Percentiles rank a stretch among this genome's conserved stretches.
These are phyloP conservation scores for Oncorhynchus masou DNA, from an alignment of 2,113 vertebrate species.

Conservation along the genomic window DNA sequence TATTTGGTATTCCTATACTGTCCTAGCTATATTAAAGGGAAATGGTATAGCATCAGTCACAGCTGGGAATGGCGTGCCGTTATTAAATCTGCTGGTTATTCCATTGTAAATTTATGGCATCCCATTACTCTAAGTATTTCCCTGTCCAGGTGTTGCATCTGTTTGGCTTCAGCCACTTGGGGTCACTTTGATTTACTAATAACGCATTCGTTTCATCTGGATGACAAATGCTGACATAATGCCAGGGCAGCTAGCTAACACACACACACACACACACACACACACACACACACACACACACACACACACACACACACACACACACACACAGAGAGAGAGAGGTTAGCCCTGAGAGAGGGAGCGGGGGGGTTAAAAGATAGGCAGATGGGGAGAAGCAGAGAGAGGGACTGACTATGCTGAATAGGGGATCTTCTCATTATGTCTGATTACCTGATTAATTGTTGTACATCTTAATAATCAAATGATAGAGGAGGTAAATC, in stretches of 20 bases:
- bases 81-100: slow-evolving; percentile 62
- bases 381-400: slow-evolving; percentile 85
- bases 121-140: slow-evolving; percentile 65
- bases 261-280: no score
- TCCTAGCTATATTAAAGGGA: slow-evolving; percentile 57
- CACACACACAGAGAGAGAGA: no score
- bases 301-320: no score
- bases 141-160: slow-evolving; percentile 72
- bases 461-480: slow-evolving; percentile 82
- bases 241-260: slow-evolving; percentile 63
- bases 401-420: slow-evolving; percentile 39
- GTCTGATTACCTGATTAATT: slow-evolving; percentile 85
- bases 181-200: slow-evolving; percentile 80
- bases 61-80: slow-evolving; percentile 45
- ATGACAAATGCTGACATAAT: slow-evolving; percentile 74
- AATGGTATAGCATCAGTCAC: slow-evolving; percentile 52
- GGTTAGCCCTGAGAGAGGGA: no score
- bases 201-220: slow-evolving; percentile 54
- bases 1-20: slow-evolving; percentile 60
- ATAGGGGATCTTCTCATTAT: slow-evolving; percentile 80
- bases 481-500: slow-evolving; percentile 82
- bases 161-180: slow-evolving; percentile 67
- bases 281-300: no score
- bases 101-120: slow-evolving; percentile 65
- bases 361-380: no score